Percentiles rank a stretch among this genome's conserved stretches.
Evolutionary conservation across 64 coral and sea anemone species (phyloP).

Genomic region (Porites australiensis): DNA sequence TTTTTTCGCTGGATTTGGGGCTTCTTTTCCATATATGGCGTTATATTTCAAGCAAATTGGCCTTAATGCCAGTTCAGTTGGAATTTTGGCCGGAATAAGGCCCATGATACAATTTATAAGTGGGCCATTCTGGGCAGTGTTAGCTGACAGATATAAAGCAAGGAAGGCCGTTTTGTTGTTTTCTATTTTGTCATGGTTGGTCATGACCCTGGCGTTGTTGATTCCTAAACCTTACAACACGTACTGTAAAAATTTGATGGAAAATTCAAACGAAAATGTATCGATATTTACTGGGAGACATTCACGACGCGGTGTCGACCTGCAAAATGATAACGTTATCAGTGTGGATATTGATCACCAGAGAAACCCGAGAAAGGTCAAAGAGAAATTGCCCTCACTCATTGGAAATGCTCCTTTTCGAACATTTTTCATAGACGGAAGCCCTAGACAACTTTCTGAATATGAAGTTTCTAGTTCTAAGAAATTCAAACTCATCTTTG

Average conservation of each 20-base stretch:
- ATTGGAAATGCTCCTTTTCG: slow-evolving; percentile 25
- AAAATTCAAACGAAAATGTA: not conserved
- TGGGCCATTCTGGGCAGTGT: slow-evolving; percentile 92
- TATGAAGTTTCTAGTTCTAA: slow-evolving; percentile 3
- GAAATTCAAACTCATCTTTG: slow-evolving; percentile 43
- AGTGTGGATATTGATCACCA: not conserved
- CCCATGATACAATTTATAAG: slow-evolving; percentile 89
- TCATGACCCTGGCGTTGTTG: slow-evolving; percentile 91
- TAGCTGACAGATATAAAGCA: slow-evolving; percentile 85
- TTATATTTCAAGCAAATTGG: slow-evolving; percentile 97
- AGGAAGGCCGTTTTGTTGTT: slow-evolving; percentile 84
- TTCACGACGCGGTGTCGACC: not conserved
- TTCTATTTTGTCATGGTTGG: slow-evolving; percentile 81
- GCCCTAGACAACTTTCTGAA: not conserved
- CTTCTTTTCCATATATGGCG: slow-evolving; percentile 86
- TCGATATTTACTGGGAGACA: not conserved
- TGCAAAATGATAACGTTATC: not conserved
- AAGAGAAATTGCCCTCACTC: not conserved
- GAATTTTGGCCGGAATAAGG: slow-evolving; percentile 84
- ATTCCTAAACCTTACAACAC: slow-evolving; percentile 72
- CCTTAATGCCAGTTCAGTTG: slow-evolving; percentile 78
- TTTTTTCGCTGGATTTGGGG: slow-evolving; percentile 86
- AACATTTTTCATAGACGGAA: not conserved
- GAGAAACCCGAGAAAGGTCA: not conserved
- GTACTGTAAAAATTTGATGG: slow-evolving; percentile 59